Evolutionary conservation across 1,140 invertebrate species (phyloP), one percentile per base, ranked within the genome.

Genomic region (Macrotrachela quadricornifera): DNA sequence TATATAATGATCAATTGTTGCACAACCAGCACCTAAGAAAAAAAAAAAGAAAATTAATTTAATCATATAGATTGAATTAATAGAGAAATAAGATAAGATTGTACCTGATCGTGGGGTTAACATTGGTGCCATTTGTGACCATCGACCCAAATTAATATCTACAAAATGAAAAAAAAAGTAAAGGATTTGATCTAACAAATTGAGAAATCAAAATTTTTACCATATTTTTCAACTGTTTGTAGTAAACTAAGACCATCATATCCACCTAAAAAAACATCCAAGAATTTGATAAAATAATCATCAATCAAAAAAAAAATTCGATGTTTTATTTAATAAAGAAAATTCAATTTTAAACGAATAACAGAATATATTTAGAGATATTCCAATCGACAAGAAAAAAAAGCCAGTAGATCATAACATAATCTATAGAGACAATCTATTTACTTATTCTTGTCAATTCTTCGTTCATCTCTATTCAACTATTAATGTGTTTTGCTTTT

Each of bases 51-150:
- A 51, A 55, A 17, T 46, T 6, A 48, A 16, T 48, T 41, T 4
- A 15, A 16, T 9, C 8, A 49, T 14, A 18, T 15, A 38, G 6
- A 36, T 16, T 21, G 30, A 50, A 11, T 14, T 8, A 1, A 36
- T 18, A n/a, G n/a, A 11, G 10, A 14, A 10, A 51, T n/a, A 10
- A 12, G 1, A 40, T 13, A 21, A 13, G 12, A 30, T 39, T 10
- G 43, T 41, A 15, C 84, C 85, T 64, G 82, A 85, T 49, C 84
- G 72, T 43, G 76, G 75, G 11, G 74, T 77, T 50, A 77, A 75
- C 79, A 87, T 82, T 1, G 81, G 68, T 13, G 66, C 61, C 12
- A 65, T 57, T 49, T 57, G 53, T 10, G 51, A 51, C 68, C 68
- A 71, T 46, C 16, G 58, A 63, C 18, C 56, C 4, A 15, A 46